These are phyloP conservation scores for Zaprionus obscuricornis DNA, from an alignment of 2,888 invertebrate genomes.

Conservation along the genomic window DNA sequence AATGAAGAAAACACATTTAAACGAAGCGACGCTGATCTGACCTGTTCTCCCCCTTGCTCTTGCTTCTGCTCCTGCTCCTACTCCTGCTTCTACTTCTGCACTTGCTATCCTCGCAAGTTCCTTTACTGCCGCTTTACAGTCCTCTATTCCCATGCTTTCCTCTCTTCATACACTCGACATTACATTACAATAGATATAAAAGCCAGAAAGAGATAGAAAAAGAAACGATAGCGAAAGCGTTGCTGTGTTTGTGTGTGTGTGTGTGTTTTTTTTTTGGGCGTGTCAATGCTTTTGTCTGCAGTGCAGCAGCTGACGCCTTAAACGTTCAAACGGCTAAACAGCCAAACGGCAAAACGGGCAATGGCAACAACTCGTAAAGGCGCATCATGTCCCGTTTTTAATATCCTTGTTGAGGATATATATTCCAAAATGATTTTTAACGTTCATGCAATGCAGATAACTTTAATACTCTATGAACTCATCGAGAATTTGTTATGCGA, in stretches of 20 bases:
- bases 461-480: too few species aligned
- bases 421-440: too few species aligned
- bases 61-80: not conserved
- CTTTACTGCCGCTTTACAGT: too few species aligned
- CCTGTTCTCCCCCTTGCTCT: not conserved
- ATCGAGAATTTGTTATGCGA: too few species aligned
- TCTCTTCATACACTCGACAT: not conserved
- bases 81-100: not conserved
- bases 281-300: slow-evolving; percentile 63
- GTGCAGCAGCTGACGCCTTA: slow-evolving; percentile 61
- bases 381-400: too few species aligned
- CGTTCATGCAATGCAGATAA: too few species aligned
- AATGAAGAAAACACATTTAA: slow-evolving; percentile 48
- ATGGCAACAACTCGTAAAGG: too few species aligned
- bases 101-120: not conserved
- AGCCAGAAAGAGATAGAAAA: not conserved
- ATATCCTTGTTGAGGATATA: too few species aligned
- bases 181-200: slow-evolving; percentile 9
- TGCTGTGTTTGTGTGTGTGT: slow-evolving; percentile 1
- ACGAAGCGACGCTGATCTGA: slow-evolving; percentile 31
- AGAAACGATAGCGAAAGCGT: not conserved
- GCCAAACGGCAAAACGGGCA: slow-evolving; percentile 14
- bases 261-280: slow-evolving; percentile 57
- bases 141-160: not conserved
- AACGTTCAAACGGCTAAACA: not conserved